These are phyloP conservation scores for Furcula furcula DNA, from an alignment of 2,888 invertebrate genomes.

Conservation along the genomic window DNA sequence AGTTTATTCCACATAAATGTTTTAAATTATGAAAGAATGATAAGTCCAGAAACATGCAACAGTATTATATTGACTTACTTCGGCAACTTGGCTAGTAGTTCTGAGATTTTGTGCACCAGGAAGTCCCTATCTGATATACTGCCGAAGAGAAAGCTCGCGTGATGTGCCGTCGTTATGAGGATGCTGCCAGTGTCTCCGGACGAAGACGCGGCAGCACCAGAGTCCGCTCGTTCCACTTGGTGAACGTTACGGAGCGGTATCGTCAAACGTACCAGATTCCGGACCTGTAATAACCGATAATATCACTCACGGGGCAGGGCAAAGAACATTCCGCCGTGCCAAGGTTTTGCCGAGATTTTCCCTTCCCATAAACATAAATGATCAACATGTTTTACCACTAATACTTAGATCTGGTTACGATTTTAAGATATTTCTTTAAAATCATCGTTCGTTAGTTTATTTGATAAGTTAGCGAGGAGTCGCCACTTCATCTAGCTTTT, in stretches of 20 bases:
- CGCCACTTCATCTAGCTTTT: no score
- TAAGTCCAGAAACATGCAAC: conserved; percentile 1
- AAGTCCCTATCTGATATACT: conserved; percentile 94
- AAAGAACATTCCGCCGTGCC: no score
- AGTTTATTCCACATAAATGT: no score
- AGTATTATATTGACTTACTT: conserved; percentile 51
- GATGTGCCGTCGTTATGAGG: conserved; percentile 90
- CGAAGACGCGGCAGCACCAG: conserved; percentile 83
- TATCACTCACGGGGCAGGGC: no score
- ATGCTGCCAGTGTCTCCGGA: conserved; percentile 84
- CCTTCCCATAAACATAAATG: no score
- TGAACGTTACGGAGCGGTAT: conserved; percentile 93
- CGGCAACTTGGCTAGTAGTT: conserved; percentile 88
- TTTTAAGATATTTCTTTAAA: no score
- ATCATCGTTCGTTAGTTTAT: no score
- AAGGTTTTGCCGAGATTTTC: no score
- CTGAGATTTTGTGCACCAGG: conserved; percentile 93
- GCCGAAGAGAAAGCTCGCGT: conserved; percentile 93
- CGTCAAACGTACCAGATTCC: conserved; percentile 91
- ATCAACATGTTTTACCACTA: no score
- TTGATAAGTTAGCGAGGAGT: no score
- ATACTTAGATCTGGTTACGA: no score
- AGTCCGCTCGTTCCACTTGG: conserved; percentile 89
- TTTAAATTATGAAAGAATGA: no score
- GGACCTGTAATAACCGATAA: conserved; percentile 86